These are phyloP conservation scores for Mesoligia furuncula DNA, from an alignment of 2,888 invertebrate genomes.

Conservation along the genomic window DNA sequence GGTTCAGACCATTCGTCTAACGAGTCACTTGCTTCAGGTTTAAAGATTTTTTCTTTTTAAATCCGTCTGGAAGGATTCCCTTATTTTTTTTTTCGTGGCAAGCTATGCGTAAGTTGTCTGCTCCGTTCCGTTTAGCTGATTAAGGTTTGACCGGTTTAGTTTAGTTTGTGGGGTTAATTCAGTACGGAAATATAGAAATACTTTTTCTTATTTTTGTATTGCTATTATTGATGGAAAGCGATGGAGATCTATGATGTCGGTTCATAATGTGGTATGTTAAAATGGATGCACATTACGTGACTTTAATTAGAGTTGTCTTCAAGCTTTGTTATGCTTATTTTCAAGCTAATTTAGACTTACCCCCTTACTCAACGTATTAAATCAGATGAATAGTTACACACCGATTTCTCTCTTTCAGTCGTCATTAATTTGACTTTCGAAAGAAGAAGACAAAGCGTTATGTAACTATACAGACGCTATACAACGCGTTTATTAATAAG, in stretches of 20 bases:
- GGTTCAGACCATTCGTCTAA: slow-evolving; percentile 80
- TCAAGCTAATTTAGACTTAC: too few relatives aligned
- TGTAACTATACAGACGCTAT: too few relatives aligned
- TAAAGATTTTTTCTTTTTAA: slow-evolving; percentile 76
- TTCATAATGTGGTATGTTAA: neutral
- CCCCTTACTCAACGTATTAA: too few relatives aligned
- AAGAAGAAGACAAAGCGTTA: too few relatives aligned
- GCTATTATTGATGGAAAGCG: neutral
- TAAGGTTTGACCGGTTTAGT: neutral
- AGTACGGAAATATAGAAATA: neutral
- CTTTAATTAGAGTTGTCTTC: neutral
- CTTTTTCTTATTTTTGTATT: neutral
- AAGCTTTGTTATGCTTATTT: neutral
- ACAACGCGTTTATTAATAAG: too few relatives aligned
- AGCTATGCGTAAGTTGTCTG: slow-evolving; percentile 53
- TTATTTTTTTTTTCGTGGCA: slow-evolving; percentile 35
- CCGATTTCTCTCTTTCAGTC: too few relatives aligned
- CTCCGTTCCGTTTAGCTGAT: slow-evolving; percentile 28
- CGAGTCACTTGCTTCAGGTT: slow-evolving; percentile 78
- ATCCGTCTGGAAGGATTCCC: slow-evolving; percentile 56
- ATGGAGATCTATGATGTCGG: neutral
- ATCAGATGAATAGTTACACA: too few relatives aligned
- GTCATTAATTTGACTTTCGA: too few relatives aligned
- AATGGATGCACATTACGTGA: neutral
- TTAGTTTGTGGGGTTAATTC: neutral